These are phyloP conservation scores for Lasioglossum zephyrum DNA, from an alignment of 2,888 invertebrate genomes.

Conservation along the genomic window DNA sequence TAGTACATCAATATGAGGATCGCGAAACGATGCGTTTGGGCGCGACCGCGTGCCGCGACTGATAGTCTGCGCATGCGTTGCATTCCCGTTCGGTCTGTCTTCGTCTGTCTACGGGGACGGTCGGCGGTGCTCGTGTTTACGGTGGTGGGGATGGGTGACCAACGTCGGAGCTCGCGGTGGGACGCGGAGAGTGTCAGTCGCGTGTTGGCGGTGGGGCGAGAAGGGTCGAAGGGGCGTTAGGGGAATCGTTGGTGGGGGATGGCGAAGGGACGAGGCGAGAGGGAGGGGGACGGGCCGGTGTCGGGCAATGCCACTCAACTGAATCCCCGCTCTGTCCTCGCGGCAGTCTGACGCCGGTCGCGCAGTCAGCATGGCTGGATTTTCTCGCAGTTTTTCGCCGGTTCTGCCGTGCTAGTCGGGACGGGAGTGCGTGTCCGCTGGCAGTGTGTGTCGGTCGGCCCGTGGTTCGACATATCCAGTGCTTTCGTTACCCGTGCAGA, in stretches of 20 bases:
- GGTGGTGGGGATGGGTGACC: slow-evolving; percentile 33
- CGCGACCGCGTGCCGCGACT: slow-evolving; percentile 74
- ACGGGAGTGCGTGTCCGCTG: slow-evolving; percentile 23
- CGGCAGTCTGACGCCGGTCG: slow-evolving; percentile 83
- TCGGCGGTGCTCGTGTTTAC: slow-evolving; percentile 22
- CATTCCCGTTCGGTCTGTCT: slow-evolving; percentile 48
- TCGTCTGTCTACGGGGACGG: slow-evolving; percentile 37
- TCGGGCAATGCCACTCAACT: slow-evolving; percentile 73
- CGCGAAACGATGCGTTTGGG: slow-evolving; percentile 72
- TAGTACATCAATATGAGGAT: slow-evolving; percentile 74
- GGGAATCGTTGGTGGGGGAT: slow-evolving; percentile 23
- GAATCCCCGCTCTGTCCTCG: slow-evolving; percentile 73
- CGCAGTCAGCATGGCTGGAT: slow-evolving; percentile 79
- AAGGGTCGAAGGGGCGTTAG: slow-evolving; percentile 49
- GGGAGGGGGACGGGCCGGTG: slow-evolving; percentile 53
- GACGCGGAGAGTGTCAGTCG: slow-evolving; percentile 5
- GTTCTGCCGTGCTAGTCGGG: slow-evolving; percentile 51
- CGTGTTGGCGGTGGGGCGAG: slow-evolving; percentile 26
- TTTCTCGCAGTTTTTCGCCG: slow-evolving; percentile 69
- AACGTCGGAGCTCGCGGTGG: slow-evolving; percentile 21
- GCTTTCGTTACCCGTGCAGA: neutral
- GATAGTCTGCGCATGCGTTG: slow-evolving; percentile 61
- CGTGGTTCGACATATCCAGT: neutral
- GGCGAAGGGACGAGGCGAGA: neutral
- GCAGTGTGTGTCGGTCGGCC: slow-evolving; percentile 11